Conservation (phyloP, 1,140 invertebrate genomes). For the Mya arenaria region DNA sequence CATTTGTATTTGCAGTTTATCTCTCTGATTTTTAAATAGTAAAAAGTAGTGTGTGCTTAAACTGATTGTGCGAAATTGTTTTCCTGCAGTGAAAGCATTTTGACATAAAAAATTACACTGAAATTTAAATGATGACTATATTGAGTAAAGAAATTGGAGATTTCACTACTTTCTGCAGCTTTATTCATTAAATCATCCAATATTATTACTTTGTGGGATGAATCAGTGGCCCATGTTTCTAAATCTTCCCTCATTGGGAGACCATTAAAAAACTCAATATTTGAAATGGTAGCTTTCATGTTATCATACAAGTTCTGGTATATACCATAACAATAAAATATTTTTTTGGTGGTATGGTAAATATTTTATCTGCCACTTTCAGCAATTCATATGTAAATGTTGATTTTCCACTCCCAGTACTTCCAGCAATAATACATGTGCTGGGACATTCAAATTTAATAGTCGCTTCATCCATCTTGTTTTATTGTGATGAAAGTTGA, state of each 20-base stretch:
- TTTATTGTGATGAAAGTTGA: not conserved
- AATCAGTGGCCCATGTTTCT: not conserved
- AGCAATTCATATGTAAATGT: slow-evolving; percentile 5
- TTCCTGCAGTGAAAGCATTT: slow-evolving; percentile 34
- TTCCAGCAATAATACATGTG: slow-evolving; percentile 12
- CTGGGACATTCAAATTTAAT: slow-evolving; percentile 23
- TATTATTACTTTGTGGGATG: not conserved
- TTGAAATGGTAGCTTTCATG: not conserved
- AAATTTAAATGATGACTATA: slow-evolving; percentile 47
- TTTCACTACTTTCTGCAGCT: slow-evolving; percentile 4
- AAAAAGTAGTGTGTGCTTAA: slow-evolving; percentile 46
- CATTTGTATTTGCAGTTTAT: slow-evolving; percentile 40
- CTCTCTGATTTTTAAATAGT: slow-evolving; percentile 49
- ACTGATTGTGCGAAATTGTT: slow-evolving; percentile 42
- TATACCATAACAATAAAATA: slow-evolving; percentile 19
- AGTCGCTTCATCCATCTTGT: not conserved
- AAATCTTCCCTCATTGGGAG: not conserved
- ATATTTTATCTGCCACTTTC: not conserved
- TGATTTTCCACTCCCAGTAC: slow-evolving; percentile 11
- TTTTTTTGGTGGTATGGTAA: slow-evolving; percentile 2
- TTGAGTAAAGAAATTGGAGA: not conserved
- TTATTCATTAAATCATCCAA: slow-evolving; percentile 9
- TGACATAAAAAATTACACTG: slow-evolving; percentile 17
- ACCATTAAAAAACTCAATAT: slow-evolving; percentile 26
- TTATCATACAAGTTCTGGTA: slow-evolving; percentile 7